Base-by-base conservation (phyloP, 2,113 vertebrate species). In the Tapirus terrestris region DNA sequence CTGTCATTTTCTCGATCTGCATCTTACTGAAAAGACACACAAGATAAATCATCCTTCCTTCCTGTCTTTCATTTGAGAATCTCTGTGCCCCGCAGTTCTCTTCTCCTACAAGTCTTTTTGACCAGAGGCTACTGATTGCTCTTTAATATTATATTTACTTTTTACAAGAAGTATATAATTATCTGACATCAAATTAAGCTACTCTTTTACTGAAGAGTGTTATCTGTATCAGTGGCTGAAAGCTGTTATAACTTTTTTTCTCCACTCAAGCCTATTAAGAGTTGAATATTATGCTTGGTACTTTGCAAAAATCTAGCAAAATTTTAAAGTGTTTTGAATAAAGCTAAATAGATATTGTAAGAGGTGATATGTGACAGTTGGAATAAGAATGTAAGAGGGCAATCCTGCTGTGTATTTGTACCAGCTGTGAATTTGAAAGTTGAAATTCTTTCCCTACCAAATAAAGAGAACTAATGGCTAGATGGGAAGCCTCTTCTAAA, bases 241-340 rank as follows among this genome's bases (percentile, higher is more conserved):
- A 82, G 1, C 75, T 72, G 7, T 87, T 77, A 51, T 20, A 95
- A 48, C 75, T 96, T 65, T 86, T 72, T 61, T 89, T 91, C 86
- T 95, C 63, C 31, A 80, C 51, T 89, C 94, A 81, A 33, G 25
- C 68, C 73, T 96, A 1, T 96, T 95, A 87, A 95, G 82, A 94
- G 33, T 93, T 92, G 51, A 97, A 5, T 84, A 14, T 96, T 95
- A 77, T 6, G 10, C 76, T 96, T 81, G 51, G 48, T 91, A 76
- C 36, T 95, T 93, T 51, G 63, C n/a, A 95, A 31, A 94, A 94
- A 89, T 87, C 84, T 53, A 95, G 51, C 67, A 96, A 48, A 76
- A 95, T 89, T 97, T 92, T 90, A 27, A 96, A 97, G 65, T 82
- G 39, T 84, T 97, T 96, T 92, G 18, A 85, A 51, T 96, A 80